These are phyloP conservation scores for Carassius gibelio DNA, from an alignment of 2,113 vertebrate genomes.

Conservation along the genomic window DNA sequence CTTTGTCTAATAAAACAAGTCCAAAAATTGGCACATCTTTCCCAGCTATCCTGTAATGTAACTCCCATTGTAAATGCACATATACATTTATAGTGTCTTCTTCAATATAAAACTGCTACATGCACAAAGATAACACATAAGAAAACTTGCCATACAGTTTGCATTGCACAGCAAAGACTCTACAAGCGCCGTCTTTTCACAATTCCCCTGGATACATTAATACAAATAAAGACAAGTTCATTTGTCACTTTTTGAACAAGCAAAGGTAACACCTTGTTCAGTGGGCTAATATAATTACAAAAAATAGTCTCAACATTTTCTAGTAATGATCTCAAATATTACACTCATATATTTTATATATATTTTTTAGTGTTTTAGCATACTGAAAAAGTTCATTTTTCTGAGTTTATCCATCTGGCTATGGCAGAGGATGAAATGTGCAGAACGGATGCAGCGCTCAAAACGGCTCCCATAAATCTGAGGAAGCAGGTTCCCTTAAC, in stretches of 20 bases:
- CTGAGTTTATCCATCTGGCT: not conserved
- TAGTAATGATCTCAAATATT: not conserved
- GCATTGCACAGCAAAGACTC: conserved; percentile 19
- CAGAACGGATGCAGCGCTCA: not conserved
- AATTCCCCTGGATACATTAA: conserved; percentile 15
- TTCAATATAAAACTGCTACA: conserved; percentile 26
- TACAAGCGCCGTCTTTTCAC: not conserved
- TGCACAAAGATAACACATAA: conserved; percentile 9
- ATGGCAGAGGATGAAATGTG: not conserved
- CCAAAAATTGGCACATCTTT: conserved; percentile 16
- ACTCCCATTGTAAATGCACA: conserved; percentile 18
- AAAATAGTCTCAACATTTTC: not conserved
- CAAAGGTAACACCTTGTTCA: not conserved
- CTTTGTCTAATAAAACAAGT: not conserved
- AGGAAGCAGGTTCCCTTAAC: not conserved
- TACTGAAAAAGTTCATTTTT: not conserved
- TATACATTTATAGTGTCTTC: not conserved
- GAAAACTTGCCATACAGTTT: conserved; percentile 16
- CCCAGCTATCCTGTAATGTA: not conserved
- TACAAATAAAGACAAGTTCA: not conserved
- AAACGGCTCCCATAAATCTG: not conserved
- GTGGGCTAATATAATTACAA: not conserved
- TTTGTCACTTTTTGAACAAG: not conserved
- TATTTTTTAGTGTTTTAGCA: not conserved
- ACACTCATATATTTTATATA: too few relatives aligned